Evolutionary conservation across 2,888 invertebrate genomes (phyloP), one percentile per base, ranked within the genome.

Genomic region (Malachius bipustulatus): DNA sequence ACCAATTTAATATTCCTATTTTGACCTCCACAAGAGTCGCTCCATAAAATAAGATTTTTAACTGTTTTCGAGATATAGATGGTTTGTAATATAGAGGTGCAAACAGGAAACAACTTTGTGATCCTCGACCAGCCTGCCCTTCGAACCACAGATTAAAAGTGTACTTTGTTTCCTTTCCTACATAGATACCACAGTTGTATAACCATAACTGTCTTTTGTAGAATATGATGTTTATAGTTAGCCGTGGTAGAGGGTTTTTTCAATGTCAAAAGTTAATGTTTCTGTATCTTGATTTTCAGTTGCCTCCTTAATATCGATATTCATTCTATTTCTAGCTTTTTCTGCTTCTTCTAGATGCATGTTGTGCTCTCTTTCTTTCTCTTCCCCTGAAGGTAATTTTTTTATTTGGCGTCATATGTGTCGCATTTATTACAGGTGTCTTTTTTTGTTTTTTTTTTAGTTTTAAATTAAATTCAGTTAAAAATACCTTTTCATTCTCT

Each of bases 201-300:
- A 47, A 32, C 36, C 45, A 45, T 30, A 51, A 34, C 32, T 49
- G 47, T 19, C 50, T 26, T 36, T 50, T 50, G 36, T 51, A 51
- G 33, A 41, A 49, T 12, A 47, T 38, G 14, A 46, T 32, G 26
- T 43, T 44, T 28, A 41, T 43, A 4, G 45, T 40, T 33, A 14
- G 15, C 4, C 12, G 9, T 4, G 8, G 12, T 12, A 31, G 34
- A 14, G 42, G 43, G 12, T 47, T 42, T 49, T 49, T 27, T 48
- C 26, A 16, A 47, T 27, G 36, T 49, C 46, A 32, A 48, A 48
- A 2, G 41, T 40, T 4, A 42, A 10, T 3, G 29, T 26, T 37
- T 43, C 39, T 19, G 24, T 19, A 8, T 19, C 24, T 19, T 6
- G 6, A 19, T 19, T n/a, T n/a, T n/a, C n/a, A 8, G 6, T 19